A percentile compares a stretch with the other conserved stretches of the same genome.
Evolutionary conservation across 2,113 vertebrate genomes (phyloP).

Genomic region (Rhegmatorhina hoffmannsi): DNA sequence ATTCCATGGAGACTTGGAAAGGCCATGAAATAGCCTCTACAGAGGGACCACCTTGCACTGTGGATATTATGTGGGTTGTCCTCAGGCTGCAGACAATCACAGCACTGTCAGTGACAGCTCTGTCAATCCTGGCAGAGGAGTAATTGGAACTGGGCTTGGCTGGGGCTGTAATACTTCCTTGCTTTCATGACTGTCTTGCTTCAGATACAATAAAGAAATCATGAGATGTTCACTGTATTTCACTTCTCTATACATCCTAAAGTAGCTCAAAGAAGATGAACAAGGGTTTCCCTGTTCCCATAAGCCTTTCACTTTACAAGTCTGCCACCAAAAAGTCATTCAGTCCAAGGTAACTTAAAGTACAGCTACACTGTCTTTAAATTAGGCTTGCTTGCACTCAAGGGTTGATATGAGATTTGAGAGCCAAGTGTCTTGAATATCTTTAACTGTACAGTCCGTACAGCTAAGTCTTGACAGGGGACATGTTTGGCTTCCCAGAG

Average conservation of each 20-base stretch:
- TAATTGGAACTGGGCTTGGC: background rate
- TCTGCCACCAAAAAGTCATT: background rate
- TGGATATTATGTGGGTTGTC: background rate
- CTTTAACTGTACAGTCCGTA: background rate
- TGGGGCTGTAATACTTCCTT: background rate
- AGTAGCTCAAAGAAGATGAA: background rate
- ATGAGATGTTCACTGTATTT: background rate
- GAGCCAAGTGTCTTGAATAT: background rate
- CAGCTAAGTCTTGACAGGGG: background rate
- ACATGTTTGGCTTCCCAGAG: background rate
- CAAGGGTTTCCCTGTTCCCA: background rate
- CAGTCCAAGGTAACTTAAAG: background rate
- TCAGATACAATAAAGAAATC: background rate
- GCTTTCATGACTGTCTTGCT: background rate
- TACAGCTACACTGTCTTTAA: background rate
- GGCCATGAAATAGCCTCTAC: background rate
- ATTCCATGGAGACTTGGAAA: background rate
- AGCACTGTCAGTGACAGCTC: background rate
- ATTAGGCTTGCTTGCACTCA: background rate
- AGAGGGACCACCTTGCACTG: background rate
- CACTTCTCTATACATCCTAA: background rate
- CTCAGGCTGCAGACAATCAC: background rate
- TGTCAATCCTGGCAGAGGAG: accelerated
- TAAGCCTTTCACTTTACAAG: background rate
- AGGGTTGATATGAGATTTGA: background rate